These are phyloP conservation scores for Tenrec ecaudatus DNA, from an alignment of 2,113 vertebrate species.

Conservation along the genomic window DNA sequence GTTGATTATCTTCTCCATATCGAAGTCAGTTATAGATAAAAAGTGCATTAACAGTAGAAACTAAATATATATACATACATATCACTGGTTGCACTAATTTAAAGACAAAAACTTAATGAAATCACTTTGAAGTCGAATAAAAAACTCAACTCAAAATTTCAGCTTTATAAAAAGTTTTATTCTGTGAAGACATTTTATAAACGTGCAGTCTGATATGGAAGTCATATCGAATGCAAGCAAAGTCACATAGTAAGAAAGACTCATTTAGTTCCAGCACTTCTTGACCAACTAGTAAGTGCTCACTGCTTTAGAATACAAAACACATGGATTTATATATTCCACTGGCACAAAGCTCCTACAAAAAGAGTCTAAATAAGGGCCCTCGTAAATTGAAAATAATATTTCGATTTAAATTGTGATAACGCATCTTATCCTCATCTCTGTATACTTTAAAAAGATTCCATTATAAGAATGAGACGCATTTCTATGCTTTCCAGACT, in stretches of 20 bases:
- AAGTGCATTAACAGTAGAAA: neutral
- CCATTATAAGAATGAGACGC: neutral
- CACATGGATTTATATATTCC: neutral
- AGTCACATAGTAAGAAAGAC: neutral
- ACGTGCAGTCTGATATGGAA: neutral
- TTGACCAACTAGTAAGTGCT: fast-evolving
- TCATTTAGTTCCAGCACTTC: neutral
- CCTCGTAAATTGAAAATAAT: neutral
- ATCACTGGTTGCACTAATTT: neutral
- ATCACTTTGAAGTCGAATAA: neutral
- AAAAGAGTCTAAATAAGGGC: neutral
- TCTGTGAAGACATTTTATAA: neutral
- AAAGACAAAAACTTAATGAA: conserved; percentile 11
- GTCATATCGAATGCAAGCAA: neutral
- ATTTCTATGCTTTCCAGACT: neutral
- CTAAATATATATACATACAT: no score
- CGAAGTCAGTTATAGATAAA: fast-evolving
- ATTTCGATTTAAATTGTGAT: neutral
- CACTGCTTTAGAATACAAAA: neutral
- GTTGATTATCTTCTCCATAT: neutral
- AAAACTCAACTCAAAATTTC: conserved; percentile 8
- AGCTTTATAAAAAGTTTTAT: neutral
- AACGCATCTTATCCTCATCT: neutral
- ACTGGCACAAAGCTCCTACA: neutral
- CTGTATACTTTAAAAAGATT: neutral